Evolutionary conservation across 1,140 invertebrate species (phyloP).

Genomic region (Drosophila asahinai): DNA sequence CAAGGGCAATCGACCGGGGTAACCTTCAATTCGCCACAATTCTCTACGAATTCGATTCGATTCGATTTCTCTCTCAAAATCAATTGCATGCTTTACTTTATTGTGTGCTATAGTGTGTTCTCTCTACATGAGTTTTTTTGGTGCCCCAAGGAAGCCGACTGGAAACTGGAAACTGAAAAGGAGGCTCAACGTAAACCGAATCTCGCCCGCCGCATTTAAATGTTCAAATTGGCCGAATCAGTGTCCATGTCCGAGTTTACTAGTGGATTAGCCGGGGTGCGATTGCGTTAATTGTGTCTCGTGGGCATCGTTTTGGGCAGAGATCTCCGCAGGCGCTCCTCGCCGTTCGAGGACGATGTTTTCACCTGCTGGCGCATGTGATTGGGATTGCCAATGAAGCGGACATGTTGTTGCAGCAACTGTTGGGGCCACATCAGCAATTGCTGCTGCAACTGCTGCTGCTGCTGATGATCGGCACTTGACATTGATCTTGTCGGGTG

Average conservation of each 20-base stretch:
- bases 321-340: constrained; percentile 43
- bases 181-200: constrained; percentile 19
- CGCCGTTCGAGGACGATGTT: constrained; percentile 42
- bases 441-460: constrained; percentile 21
- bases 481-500: constrained; percentile 81
- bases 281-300: constrained; percentile 71
- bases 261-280: constrained; percentile 40
- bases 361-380: constrained; percentile 72
- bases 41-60: constrained; percentile 31
- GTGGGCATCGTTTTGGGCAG: constrained; percentile 41
- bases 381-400: constrained; percentile 61
- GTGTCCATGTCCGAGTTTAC: constrained; percentile 49
- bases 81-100: constrained; percentile 79
- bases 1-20: constrained; percentile 51
- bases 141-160: constrained; percentile 31
- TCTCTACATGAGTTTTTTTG: constrained; percentile 29
- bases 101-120: constrained; percentile 46
- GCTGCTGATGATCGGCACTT: constrained; percentile 54
- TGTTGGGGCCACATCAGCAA: constrained; percentile 30
- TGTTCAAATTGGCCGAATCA: constrained; percentile 55
- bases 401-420: constrained; percentile 39
- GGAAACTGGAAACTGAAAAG: constrained; percentile 23
- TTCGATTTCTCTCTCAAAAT: constrained; percentile 60
- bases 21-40: constrained; percentile 50
- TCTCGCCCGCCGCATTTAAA: constrained; percentile 35